These are phyloP conservation scores for Phylloscopus whistleri DNA, from an alignment of 2,113 vertebrate species.

Conservation along the genomic window DNA sequence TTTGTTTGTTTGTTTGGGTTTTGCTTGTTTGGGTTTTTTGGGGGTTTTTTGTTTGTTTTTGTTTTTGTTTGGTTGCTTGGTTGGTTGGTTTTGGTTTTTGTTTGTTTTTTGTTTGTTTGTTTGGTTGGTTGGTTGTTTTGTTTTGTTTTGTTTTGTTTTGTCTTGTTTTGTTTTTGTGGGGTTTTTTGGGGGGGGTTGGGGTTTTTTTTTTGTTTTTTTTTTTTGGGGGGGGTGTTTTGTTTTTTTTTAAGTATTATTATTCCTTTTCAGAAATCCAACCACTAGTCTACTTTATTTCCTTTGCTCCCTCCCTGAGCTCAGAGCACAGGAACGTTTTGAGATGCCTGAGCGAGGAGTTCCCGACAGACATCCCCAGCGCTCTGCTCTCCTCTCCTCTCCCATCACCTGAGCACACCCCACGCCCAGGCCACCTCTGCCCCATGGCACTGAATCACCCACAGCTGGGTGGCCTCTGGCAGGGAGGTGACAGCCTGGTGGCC, in stretches of 20 bases:
- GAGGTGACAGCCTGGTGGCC: not conserved
- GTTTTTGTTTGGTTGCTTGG: not conserved
- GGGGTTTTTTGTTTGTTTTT: too few species aligned
- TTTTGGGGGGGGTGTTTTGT: not conserved
- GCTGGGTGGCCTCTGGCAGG: not conserved
- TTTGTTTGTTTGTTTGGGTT: too few species aligned
- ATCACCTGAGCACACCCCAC: not conserved
- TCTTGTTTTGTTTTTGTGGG: too few species aligned
- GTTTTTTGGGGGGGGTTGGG: too few species aligned
- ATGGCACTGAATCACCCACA: not conserved
- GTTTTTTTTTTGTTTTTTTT: too few species aligned
- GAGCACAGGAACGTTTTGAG: not conserved
- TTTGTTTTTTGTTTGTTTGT: not conserved
- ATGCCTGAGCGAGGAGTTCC: not conserved
- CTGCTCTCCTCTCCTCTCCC: not conserved
- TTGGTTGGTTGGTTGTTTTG: not conserved
- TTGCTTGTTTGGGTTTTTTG: too few species aligned
- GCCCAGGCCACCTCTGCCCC: not conserved
- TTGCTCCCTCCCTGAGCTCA: not conserved
- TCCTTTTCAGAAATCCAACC: not conserved
- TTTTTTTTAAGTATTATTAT: not conserved
- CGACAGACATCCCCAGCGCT: rapidly evolving
- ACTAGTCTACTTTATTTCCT: not conserved
- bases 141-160: too few species aligned
- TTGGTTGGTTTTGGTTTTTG: too few species aligned